Evolutionary conservation across 1,140 invertebrate genomes (phyloP).

Genomic region (Sminthurinus signatus): DNA sequence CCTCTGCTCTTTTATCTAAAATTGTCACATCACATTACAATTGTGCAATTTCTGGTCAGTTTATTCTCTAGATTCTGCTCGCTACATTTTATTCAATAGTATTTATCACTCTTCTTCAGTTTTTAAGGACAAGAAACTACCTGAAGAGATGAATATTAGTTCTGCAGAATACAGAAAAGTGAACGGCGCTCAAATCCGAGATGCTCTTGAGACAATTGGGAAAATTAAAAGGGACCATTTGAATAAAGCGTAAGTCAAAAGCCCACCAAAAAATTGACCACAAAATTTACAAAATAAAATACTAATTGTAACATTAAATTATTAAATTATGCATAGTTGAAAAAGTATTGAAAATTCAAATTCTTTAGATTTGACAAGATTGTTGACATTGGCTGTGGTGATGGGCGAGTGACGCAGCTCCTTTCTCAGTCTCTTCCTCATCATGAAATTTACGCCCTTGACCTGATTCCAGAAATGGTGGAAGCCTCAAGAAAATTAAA

Average conservation of each 20-base stretch:
- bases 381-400: constrained; percentile 21
- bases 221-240: background rate
- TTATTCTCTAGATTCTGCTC: too few relatives aligned
- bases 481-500: background rate
- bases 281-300: too few relatives aligned
- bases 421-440: background rate
- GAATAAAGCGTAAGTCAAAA: too few relatives aligned
- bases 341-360: too few relatives aligned
- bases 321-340: too few relatives aligned
- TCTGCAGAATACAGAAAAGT: background rate
- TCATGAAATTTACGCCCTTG: background rate
- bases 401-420: constrained; percentile 11
- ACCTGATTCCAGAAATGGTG: constrained; percentile 12
- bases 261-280: background rate
- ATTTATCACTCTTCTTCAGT: too few relatives aligned
- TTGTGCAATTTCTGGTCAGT: too few relatives aligned
- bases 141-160: background rate
- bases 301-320: too few relatives aligned
- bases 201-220: constrained; percentile 2
- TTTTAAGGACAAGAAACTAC: too few relatives aligned
- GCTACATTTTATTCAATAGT: too few relatives aligned
- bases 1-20: too few relatives aligned
- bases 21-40: too few relatives aligned
- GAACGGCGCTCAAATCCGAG: background rate
- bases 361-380: background rate